Evolutionary conservation across 2,797 vertebrate genomes (phyloP), one percentile per base, ranked within the genome.

Genomic region (Thunnus albacares): DNA sequence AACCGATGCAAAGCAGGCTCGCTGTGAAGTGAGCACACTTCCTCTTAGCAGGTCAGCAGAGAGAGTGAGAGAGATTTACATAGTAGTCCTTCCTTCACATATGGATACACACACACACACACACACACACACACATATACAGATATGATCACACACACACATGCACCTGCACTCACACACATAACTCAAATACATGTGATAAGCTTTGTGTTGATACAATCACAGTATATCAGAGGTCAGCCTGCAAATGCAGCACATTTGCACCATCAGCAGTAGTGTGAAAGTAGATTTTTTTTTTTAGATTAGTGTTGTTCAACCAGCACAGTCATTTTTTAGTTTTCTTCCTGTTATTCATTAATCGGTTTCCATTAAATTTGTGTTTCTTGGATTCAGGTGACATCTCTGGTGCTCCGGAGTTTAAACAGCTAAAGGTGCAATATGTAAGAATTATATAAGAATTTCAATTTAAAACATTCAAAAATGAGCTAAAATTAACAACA

Each of bases 1-100:
- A n/a, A 11, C 22, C 56, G 45, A 83, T 81, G 82, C 82, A 81
- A 84, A 86, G 78, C 65, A 87, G 76, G 63, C 63, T 60, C 28
- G 17, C 72, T 66, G 80, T 30, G 59, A 17, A 65, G 61, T 35
- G 68, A 66, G 35, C 77, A 66, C 72, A 83, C 82, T 86, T 90
- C 87, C 87, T 83, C 81, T 82, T 57, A 86, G 43, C 60, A 68
- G 66, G 73, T 71, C 60, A 66, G 24, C 10, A 33, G 57, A 56
- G 18, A 45, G 24, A 49, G 26, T 28, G 10, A 35, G 17, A 43
- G 4, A 71, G 12, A 84, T 90, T 86, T 89, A 77, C 85, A 84
- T 82, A 67, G 33, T 26, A 60, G 18, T 57, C 63, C 49, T 77
- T 69, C 49, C 49, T 82, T 59, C 62, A 78, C 69, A 61, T 49